Conservation (phyloP, 2,113 vertebrate genomes). For the Spea bombifrons region DNA sequence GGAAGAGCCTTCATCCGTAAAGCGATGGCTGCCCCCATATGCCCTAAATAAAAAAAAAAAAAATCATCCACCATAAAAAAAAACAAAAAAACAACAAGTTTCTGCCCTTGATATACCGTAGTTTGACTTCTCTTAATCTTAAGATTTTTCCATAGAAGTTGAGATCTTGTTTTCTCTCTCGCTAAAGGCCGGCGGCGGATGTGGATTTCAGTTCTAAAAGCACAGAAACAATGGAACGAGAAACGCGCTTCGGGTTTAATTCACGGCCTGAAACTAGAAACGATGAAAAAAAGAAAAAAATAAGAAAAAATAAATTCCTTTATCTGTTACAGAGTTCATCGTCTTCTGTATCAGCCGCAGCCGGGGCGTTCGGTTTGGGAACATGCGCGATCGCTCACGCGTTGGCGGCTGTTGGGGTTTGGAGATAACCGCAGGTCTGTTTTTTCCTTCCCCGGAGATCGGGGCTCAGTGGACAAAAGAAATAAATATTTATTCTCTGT, state of each 20-base stretch:
- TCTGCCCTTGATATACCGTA: no score
- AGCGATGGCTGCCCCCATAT: no score
- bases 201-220: no score
- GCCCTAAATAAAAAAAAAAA: no score
- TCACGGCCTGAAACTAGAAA: background rate
- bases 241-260: background rate
- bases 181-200: no score
- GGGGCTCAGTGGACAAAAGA: slow-evolving; percentile 48
- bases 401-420: background rate
- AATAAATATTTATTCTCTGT: slow-evolving; percentile 62
- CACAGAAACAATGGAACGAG: no score
- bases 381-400: background rate
- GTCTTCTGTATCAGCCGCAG: background rate
- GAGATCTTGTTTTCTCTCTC: no score
- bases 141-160: no score
- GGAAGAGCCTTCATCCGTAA: no score
- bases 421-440: slow-evolving; percentile 39
- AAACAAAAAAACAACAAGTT: no score
- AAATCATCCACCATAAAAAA: no score
- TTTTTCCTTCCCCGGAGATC: slow-evolving; percentile 48
- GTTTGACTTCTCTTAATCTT: no score
- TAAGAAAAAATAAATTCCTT: background rate
- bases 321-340: background rate
- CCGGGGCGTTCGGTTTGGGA: background rate
- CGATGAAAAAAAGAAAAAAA: background rate